These are phyloP conservation scores for Orius insidiosus DNA, from an alignment of 1,140 invertebrate species.

Conservation along the genomic window DNA sequence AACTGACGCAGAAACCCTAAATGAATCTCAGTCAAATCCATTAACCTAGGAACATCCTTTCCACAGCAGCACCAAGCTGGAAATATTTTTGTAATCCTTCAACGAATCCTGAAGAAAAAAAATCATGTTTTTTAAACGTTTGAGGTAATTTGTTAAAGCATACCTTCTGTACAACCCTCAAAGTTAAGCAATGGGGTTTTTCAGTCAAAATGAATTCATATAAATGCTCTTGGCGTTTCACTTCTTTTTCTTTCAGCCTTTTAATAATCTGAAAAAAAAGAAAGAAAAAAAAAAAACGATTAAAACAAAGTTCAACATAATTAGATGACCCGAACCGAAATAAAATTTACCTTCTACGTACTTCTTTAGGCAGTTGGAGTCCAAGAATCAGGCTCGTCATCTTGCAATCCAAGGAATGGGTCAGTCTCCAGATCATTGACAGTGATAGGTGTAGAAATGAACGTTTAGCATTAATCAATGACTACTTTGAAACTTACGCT, in stretches of 20 bases:
- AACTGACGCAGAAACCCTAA: constrained; percentile 60
- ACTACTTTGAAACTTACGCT: constrained; percentile 39
- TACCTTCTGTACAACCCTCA: constrained; percentile 81
- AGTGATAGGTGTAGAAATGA: too few relatives aligned
- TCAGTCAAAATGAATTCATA: constrained; percentile 92
- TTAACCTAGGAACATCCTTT: constrained; percentile 70
- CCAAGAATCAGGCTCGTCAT: constrained; percentile 81
- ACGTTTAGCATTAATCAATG: constrained; percentile 53
- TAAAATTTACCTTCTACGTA: too few relatives aligned
- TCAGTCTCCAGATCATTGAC: constrained; percentile 59
- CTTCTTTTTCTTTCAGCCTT: constrained; percentile 40
- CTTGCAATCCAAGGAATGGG: too few relatives aligned
- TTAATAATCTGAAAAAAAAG: neutral
- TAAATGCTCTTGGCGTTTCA: constrained; percentile 89
- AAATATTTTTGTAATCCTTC: constrained; percentile 68
- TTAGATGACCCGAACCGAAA: neutral
- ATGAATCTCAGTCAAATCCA: constrained; percentile 74
- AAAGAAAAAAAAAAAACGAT: neutral
- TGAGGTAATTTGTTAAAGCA: neutral
- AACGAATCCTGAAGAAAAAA: too few relatives aligned
- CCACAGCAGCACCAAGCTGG: constrained; percentile 45
- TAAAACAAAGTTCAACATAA: neutral
- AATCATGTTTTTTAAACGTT: constrained; percentile 27
- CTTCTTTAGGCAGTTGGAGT: constrained; percentile 67
- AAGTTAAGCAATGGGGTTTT: constrained; percentile 84